Conservation (phyloP, 1,140 invertebrate species). For the Latrodectus geometricus region DNA sequence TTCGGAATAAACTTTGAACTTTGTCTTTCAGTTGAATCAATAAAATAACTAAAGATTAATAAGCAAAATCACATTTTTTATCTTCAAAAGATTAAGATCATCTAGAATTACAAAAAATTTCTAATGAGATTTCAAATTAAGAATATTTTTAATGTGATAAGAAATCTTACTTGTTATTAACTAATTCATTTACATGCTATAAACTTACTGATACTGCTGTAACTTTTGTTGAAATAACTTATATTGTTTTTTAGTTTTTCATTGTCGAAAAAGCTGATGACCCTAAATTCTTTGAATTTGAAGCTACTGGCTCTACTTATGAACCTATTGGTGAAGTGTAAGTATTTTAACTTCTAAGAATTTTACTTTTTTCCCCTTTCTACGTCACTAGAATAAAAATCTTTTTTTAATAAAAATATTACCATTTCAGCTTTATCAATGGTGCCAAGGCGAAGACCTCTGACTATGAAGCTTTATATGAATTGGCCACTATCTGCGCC, state of each 20-base stretch:
- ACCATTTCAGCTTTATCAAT: slow-evolving; percentile 66
- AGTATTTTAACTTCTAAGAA: slow-evolving; percentile 8
- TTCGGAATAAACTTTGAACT: too few species aligned
- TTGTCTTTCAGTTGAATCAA: too few species aligned
- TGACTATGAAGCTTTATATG: slow-evolving; percentile 92
- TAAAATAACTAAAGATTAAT: too few species aligned
- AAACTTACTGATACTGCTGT: neutral
- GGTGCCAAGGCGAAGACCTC: slow-evolving; percentile 80
- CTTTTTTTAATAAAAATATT: neutral
- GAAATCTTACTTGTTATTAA: neutral
- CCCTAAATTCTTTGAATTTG: slow-evolving; percentile 93
- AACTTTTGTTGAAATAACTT: too few species aligned
- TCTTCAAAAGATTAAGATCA: too few species aligned
- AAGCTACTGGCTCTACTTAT: slow-evolving; percentile 99
- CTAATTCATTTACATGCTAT: too few species aligned
- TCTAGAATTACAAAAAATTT: too few species aligned
- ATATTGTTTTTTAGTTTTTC: slow-evolving; percentile 79
- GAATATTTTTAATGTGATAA: too few species aligned
- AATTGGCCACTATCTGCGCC: slow-evolving; percentile 94
- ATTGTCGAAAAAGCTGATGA: slow-evolving; percentile 94
- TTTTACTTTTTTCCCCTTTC: neutral
- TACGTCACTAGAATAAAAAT: neutral
- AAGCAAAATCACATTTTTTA: too few species aligned
- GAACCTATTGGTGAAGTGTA: slow-evolving; percentile 95
- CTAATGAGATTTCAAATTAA: too few species aligned